Evolutionary conservation across 2,888 invertebrate species (phyloP).

Genomic region (Lordiphosa fenestrarum): DNA sequence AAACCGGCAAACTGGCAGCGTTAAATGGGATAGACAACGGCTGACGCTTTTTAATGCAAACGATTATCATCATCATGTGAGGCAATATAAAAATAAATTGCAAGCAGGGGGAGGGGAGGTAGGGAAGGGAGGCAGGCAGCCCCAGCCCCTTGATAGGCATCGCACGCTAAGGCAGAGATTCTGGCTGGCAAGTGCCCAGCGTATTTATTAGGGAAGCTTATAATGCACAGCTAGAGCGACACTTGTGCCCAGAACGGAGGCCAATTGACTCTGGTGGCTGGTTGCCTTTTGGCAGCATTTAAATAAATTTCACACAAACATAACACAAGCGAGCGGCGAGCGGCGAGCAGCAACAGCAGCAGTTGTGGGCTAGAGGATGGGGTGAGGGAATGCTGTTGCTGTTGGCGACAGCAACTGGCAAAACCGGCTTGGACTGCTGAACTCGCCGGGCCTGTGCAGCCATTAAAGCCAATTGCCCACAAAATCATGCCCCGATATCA

Average conservation of each 20-base stretch:
- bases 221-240: constrained; percentile 26
- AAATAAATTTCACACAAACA: constrained; percentile 59
- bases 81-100: constrained; percentile 69
- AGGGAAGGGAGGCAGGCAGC: not conserved
- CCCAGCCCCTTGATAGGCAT: constrained; percentile 12
- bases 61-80: constrained; percentile 71
- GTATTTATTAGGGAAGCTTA: constrained; percentile 42
- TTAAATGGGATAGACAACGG: constrained; percentile 21
- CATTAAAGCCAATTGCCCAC: constrained; percentile 75
- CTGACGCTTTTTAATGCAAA: constrained; percentile 66
- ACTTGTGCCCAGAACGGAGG: constrained; percentile 42
- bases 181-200: constrained; percentile 53
- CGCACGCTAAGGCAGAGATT: constrained; percentile 11
- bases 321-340: constrained; percentile 10
- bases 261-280: constrained; percentile 47
- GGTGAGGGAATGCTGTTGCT: constrained; percentile 18
- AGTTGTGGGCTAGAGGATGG: not conserved
- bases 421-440: constrained; percentile 27
- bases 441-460: constrained; percentile 34
- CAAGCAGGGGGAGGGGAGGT: constrained; percentile 12
- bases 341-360: not conserved
- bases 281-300: constrained; percentile 68
- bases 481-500: constrained; percentile 75
- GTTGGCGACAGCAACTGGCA: constrained; percentile 31
- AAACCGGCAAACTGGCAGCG: constrained; percentile 8